Evolutionary conservation across 1,140 invertebrate genomes (phyloP).

Genomic region (Mercenaria mercenaria): DNA sequence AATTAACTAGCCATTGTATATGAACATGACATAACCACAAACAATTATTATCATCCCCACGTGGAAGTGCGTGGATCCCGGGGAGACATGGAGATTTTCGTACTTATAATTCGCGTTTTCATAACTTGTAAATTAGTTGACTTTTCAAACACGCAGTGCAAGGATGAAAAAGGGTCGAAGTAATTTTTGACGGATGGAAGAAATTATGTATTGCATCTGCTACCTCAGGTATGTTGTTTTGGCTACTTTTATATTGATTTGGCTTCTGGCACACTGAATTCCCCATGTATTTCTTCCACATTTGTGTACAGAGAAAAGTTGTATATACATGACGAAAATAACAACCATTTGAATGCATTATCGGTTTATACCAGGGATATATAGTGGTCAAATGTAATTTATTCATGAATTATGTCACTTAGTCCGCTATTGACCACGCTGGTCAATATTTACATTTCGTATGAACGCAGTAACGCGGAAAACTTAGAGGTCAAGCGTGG

Average conservation of each 20-base stretch:
- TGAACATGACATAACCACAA: constrained; percentile 21
- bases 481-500: constrained; percentile 6
- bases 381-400: constrained; percentile 30
- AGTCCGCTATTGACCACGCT: constrained; percentile 20
- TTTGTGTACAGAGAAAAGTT: not conserved
- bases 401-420: constrained; percentile 46
- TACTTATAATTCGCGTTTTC: not conserved
- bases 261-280: not conserved
- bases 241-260: not conserved
- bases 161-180: not conserved
- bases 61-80: constrained; percentile 10
- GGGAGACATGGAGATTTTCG: not conserved
- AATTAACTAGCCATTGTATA: constrained; percentile 37
- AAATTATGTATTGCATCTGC: not conserved
- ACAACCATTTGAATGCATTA: constrained; percentile 2
- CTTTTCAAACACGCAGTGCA: not conserved
- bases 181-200: not conserved
- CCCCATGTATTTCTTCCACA: not conserved
- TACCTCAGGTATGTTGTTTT: not conserved
- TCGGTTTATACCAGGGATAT: constrained; percentile 5
- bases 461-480: constrained; percentile 38
- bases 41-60: constrained; percentile 7
- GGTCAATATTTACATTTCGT: constrained; percentile 48
- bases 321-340: not conserved
- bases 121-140: constrained; percentile 28